Evolutionary conservation across 2,888 invertebrate species (phyloP).

Genomic region (Drosophila melanosoma): DNA sequence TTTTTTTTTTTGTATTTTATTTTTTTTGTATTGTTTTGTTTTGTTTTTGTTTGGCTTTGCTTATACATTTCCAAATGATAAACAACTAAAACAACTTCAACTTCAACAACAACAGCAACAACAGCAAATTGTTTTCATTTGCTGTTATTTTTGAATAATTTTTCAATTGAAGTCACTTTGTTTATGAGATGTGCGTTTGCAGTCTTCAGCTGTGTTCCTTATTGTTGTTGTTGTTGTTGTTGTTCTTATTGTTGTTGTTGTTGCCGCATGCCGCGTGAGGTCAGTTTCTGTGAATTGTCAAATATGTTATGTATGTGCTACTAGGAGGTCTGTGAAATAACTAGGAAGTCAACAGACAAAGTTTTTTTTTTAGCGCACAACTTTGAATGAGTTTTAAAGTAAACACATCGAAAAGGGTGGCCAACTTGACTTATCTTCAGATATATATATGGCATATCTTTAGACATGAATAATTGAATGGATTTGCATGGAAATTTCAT

Average conservation of each 20-base stretch:
- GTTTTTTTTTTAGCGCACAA: constrained; percentile 29
- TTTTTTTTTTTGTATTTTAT: not conserved
- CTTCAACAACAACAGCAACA: constrained; percentile 23
- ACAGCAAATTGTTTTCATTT: constrained; percentile 49
- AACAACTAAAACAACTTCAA: constrained; percentile 34
- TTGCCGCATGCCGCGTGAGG: constrained; percentile 55
- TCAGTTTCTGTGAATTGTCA: constrained; percentile 66
- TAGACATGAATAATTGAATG: constrained; percentile 3
- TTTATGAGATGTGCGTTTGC: constrained; percentile 52
- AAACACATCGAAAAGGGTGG: constrained; percentile 14
- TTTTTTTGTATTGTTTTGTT: constrained; percentile 41
- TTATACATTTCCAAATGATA: constrained; percentile 38
- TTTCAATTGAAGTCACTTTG: constrained; percentile 67
- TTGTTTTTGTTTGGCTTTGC: constrained; percentile 8
- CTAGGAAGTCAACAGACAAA: constrained; percentile 42
- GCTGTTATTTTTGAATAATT: constrained; percentile 68
- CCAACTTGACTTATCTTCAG: not conserved
- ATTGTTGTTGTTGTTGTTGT: not conserved
- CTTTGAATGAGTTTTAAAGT: constrained; percentile 37
- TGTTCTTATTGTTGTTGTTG: constrained; percentile 15
- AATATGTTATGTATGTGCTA: constrained; percentile 17
- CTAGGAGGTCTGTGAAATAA: constrained; percentile 16
- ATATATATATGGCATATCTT: not conserved
- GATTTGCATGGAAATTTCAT: not conserved
- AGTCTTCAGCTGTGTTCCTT: constrained; percentile 7